Base-by-base conservation (phyloP, 1,140 invertebrate genomes). In the Scylla paramamosain region DNA sequence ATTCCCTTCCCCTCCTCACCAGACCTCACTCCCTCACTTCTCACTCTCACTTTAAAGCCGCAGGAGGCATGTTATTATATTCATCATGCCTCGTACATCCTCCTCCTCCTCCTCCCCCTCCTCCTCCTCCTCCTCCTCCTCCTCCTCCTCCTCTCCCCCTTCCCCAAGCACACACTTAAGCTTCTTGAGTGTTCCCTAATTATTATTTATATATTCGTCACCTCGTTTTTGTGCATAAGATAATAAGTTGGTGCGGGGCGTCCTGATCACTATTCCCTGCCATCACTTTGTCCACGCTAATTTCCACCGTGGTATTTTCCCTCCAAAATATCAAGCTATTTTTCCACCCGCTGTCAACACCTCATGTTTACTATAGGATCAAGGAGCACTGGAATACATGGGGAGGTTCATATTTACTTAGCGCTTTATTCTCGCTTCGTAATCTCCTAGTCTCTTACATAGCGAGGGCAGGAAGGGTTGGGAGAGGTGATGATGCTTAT, bases 101-200 rank as follows among this genome's bases (percentile, higher is more conserved):
- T 77, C 67, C 67, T 77, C 67, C 67, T 77, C 67, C 67, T n/a
- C 67, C 67, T 77, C 67, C 67, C n/a, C 67, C 67, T 77, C 25
- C 67, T 77, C 67, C 67, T 77, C 67, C 67, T 77, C 67, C 67
- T 77, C 67, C 67, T 77, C 67, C 67, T 77, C 67, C 67, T 77
- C 67, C 67, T n/a, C 67, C 67, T 77, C 67, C 67, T 77, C 67
- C 25, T 77, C 10, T 20, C n/a, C 67, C 67, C 20, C 25, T 20
- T 77, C 67, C 67, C 20, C 67, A 77, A n/a, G 67, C n/a, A 59
- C 52, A 59, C 52, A 59, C n/a, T 77, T 77, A 77, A 25, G n/a
- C 20, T 77, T 25, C 67, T 20, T 77, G n/a, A n/a, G 25, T n/a
- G 67, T n/a, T 77, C 20, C 16, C 12, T n/a, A 20, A 77, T 77